Evolutionary conservation across 2,888 invertebrate genomes (phyloP).

Genomic region (Polydrusus tereticollis): DNA sequence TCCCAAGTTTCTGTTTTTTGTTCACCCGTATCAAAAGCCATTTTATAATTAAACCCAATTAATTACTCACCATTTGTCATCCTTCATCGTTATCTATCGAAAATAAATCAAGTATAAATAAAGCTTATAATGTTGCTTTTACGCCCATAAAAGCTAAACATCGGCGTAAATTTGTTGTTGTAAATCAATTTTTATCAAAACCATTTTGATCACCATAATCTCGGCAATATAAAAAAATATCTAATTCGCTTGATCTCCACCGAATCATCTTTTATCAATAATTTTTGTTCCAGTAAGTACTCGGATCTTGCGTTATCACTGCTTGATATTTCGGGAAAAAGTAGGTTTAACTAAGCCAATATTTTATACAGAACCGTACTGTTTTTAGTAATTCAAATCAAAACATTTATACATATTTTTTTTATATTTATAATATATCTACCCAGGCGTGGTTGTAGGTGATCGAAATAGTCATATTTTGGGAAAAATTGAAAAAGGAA

Average conservation of each 20-base stretch:
- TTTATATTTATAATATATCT: too few relatives aligned
- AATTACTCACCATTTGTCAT: constrained; percentile 31
- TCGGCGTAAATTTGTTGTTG: constrained; percentile 41
- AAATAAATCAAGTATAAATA: constrained; percentile 46
- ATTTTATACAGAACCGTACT: not conserved
- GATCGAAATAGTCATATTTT: too few relatives aligned
- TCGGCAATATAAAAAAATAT: constrained; percentile 47
- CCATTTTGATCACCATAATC: constrained; percentile 45
- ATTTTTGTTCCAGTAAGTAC: constrained; percentile 47
- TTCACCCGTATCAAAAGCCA: not conserved
- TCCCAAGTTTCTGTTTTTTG: not conserved
- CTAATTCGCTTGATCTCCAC: constrained; percentile 45
- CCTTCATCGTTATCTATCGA: constrained; percentile 29
- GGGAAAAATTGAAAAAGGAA: too few relatives aligned
- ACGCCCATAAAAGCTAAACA: constrained; percentile 38
- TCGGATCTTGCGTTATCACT: constrained; percentile 27
- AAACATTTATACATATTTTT: too few relatives aligned
- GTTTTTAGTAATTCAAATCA: too few relatives aligned
- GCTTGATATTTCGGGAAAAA: not conserved
- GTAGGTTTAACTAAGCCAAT: not conserved
- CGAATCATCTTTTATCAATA: constrained; percentile 44
- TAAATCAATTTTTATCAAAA: constrained; percentile 49
- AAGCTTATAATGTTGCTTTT: constrained; percentile 40
- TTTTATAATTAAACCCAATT: constrained; percentile 3
- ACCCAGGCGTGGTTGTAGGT: too few relatives aligned